A percentile compares a stretch with the other conserved stretches of the same genome.
These are phyloP conservation scores for Sphyrna mokarran DNA, from an alignment of 2,113 vertebrate genomes.

Conservation along the genomic window DNA sequence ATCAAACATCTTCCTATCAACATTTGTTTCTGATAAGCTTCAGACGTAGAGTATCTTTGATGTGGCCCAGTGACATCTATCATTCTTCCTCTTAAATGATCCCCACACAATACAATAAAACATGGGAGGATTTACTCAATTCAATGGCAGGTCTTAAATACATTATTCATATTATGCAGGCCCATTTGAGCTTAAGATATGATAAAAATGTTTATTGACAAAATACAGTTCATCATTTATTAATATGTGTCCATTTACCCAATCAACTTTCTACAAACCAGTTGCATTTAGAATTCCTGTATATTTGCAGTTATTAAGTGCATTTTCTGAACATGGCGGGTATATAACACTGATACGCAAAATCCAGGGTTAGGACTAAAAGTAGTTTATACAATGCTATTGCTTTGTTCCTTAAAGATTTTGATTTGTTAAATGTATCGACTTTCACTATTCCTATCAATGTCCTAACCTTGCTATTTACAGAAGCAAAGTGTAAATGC, in stretches of 20 bases:
- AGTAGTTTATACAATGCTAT: not conserved
- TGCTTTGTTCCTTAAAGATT: not conserved
- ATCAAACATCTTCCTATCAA: not conserved
- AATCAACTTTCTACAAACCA: not conserved
- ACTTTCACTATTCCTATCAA: not conserved
- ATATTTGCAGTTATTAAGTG: not conserved
- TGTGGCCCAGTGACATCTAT: not conserved
- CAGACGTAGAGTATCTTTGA: not conserved
- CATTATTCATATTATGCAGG: conserved; percentile 1
- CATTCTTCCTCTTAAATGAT: not conserved
- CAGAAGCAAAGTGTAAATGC: not conserved
- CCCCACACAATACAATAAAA: not conserved
- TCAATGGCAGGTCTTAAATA: not conserved
- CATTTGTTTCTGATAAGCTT: not conserved
- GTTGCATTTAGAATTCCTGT: not conserved
- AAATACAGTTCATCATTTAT: conserved; percentile 20
- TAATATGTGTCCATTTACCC: not conserved
- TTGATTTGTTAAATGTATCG: not conserved
- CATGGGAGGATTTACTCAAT: not conserved
- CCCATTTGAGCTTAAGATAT: not conserved
- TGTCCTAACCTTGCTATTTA: not conserved
- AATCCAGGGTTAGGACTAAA: not conserved
- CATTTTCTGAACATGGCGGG: not conserved
- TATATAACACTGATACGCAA: not conserved
- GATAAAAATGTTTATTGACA: not conserved